Evolutionary conservation across 2,113 vertebrate genomes (phyloP).

Genomic region (Gopherus flavomarginatus): DNA sequence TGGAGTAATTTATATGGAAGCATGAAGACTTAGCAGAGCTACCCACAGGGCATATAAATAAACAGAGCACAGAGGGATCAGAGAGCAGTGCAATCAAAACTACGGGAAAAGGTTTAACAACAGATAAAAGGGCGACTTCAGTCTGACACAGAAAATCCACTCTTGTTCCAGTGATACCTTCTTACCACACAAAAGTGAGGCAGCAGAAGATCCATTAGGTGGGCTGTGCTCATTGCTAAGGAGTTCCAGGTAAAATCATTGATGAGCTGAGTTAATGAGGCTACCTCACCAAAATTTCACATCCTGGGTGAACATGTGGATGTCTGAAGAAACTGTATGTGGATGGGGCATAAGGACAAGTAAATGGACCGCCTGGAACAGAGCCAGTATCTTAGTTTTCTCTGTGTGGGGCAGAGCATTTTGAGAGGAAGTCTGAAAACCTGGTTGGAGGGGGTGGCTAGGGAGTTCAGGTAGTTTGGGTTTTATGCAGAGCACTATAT

Average conservation of each 20-base stretch:
- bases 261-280: neutral
- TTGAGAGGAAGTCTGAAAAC: fast-evolving
- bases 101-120: neutral
- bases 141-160: neutral
- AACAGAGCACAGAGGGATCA: neutral
- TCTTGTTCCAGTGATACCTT: neutral
- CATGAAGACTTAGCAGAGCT: neutral
- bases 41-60: neutral
- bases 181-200: neutral
- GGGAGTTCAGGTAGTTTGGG: fast-evolving
- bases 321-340: neutral
- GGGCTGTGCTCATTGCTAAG: neutral
- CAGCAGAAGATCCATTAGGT: neutral
- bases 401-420: fast-evolving
- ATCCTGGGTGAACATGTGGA: neutral
- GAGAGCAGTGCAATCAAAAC: neutral
- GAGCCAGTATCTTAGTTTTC: fast-evolving
- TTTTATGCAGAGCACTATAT: neutral
- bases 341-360: neutral
- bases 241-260: neutral
- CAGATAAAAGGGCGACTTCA: neutral
- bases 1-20: neutral
- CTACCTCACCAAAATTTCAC: neutral
- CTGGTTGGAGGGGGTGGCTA: neutral
- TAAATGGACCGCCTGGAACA: fast-evolving